Conservation (phyloP, 2,888 invertebrate species). For the Octonoba sinensis region DNA sequence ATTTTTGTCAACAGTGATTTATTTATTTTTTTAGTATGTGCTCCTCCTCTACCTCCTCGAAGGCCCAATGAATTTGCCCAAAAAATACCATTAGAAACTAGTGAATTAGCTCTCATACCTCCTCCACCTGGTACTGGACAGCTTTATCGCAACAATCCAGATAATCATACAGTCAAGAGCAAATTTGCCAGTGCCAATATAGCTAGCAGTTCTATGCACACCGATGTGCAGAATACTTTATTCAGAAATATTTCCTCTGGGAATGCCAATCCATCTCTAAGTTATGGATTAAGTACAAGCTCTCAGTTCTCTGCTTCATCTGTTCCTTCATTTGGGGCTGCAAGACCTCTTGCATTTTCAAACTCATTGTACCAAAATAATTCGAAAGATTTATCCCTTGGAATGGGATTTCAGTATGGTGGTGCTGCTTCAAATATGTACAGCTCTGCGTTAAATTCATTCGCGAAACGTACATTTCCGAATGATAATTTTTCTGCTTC, state of each 20-base stretch:
- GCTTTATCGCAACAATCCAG: slow-evolving; percentile 18
- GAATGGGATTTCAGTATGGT: slow-evolving; percentile 49
- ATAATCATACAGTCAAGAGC: neutral
- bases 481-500: slow-evolving; percentile 14
- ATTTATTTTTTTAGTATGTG: slow-evolving; percentile 18
- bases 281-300: slow-evolving; percentile 9
- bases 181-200: neutral
- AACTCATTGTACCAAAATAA: slow-evolving; percentile 40
- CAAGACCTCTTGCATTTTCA: slow-evolving; percentile 42
- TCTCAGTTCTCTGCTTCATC: slow-evolving; percentile 9
- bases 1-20: neutral
- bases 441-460: neutral
- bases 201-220: neutral
- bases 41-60: slow-evolving; percentile 63
- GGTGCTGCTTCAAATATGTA: slow-evolving; percentile 43
- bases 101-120: slow-evolving; percentile 44
- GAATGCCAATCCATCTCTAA: slow-evolving; percentile 3
- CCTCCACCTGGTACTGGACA: slow-evolving; percentile 52
- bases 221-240: slow-evolving; percentile 9
- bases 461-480: neutral
- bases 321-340: slow-evolving; percentile 5
- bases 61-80: slow-evolving; percentile 9
- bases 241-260: slow-evolving; percentile 8
- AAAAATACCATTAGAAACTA: slow-evolving; percentile 18
- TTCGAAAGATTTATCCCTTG: neutral